Base-by-base conservation (phyloP, 2,888 invertebrate genomes). In the Tridacna gigas region DNA sequence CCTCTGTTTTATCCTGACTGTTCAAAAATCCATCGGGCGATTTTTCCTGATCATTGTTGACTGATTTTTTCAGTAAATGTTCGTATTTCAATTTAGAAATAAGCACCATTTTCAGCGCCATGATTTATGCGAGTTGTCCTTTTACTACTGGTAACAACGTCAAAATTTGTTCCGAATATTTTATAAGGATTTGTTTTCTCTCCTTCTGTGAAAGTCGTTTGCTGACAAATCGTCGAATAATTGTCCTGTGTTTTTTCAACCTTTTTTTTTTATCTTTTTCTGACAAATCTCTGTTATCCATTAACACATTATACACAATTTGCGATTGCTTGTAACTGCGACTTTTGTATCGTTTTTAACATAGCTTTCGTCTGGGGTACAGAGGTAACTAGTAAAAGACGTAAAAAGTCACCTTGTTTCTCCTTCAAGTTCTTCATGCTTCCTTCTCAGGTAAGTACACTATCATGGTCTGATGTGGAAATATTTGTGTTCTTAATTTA, bases 81-180 rank as follows among this genome's bases (percentile, higher is more conserved):
- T 82, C 82, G 37, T 79, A 82, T 82, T 79, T 63, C 37, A 28
- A 79, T 83, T 83, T 83, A 22, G 79, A 75, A 37, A 82, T 63
- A 22, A 82, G 76, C 12, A 82, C 76, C 15, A 82, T 48, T 76
- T 82, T 79, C 11, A 25, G 69, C 12, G 82, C 79, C 82, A 82
- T 63, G 25, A 45, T 75, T 76, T 69, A 28, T 28, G n/a, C 45
- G n/a, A 67, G 22, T 67, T 67, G 18, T 67, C 45, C 22, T 67
- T 45, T 45, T 11, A 82, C 26, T 20, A 66, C 76, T 47, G 15
- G 60, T 25, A 82, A 65, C 25, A 79, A 79, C 4, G 48, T 48
- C 56, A 79, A 63, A 26, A 82, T 71, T n/a, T 69, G 74, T 71
- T 78, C 69, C 28, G 26, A 82, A 26, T 82, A 51, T 60, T 78